Conservation (phyloP, 2,888 invertebrate species). For the Hypomecis atomaria region DNA sequence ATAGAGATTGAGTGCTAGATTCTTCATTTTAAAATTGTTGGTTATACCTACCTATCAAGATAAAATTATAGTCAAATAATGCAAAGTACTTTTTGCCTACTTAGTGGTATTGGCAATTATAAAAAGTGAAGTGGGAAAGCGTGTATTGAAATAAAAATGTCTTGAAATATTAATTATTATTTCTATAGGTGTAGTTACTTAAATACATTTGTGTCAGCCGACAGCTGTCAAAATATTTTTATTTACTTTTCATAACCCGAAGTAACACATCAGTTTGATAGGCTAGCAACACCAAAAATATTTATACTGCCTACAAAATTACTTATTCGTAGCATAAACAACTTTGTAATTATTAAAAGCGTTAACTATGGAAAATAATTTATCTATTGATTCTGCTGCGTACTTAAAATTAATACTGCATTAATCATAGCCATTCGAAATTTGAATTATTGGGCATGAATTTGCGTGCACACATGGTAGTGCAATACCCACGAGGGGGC, state of each 20-base stretch:
- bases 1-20: too few species aligned
- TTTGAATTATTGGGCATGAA: constrained; percentile 82
- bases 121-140: too few species aligned
- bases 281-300: constrained; percentile 12
- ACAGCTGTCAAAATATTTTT: constrained; percentile 6
- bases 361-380: constrained; percentile 1
- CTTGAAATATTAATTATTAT: not conserved
- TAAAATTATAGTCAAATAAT: too few species aligned
- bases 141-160: too few species aligned
- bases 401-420: constrained; percentile 65
- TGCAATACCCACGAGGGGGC: constrained; percentile 57
- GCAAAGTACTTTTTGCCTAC: too few species aligned
- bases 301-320: not conserved
- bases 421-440: constrained; percentile 79
- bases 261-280: constrained; percentile 10
- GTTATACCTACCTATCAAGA: too few species aligned
- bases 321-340: not conserved
- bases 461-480: constrained; percentile 81
- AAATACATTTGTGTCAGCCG: not conserved
- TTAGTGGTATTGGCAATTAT: too few species aligned
- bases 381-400: not conserved
- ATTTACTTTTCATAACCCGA: constrained; percentile 20
- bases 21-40: too few species aligned
- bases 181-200: not conserved
- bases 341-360: constrained; percentile 5